phyloP scores from a whole-genome alignment of 2,797 vertebrate species.

The Molossus molossus region DNA sequence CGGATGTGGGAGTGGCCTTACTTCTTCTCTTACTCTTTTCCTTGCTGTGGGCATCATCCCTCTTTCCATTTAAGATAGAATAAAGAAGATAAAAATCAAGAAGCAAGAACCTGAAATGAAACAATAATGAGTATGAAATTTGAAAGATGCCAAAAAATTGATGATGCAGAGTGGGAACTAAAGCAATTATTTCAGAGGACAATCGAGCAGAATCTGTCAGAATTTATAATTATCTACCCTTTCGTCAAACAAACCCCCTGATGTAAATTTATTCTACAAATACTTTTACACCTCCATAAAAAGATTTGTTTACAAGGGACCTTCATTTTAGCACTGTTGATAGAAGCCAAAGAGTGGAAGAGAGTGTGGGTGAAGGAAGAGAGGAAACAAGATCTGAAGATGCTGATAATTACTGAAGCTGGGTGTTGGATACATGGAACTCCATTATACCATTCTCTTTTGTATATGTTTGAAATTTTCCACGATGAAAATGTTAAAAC shows the following conservation, averaged over 20 bases:
- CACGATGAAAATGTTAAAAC: background rate
- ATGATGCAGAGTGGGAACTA: background rate
- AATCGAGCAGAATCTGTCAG: background rate
- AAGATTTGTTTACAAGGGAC: conserved; percentile 22
- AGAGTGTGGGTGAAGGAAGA: background rate
- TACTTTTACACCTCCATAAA: background rate
- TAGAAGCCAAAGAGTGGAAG: background rate
- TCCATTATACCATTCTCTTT: background rate
- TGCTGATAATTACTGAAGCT: conserved; percentile 2
- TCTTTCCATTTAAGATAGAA: background rate
- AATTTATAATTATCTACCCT: background rate
- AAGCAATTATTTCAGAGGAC: background rate
- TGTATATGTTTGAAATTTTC: background rate
- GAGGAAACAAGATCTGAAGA: background rate
- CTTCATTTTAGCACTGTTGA: background rate
- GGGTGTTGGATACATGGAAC: background rate
- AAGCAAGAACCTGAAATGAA: conserved; percentile 18
- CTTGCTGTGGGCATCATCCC: background rate
- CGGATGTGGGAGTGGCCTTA: background rate
- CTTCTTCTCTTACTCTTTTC: background rate
- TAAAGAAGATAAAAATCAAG: conserved; percentile 17
- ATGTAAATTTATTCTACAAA: background rate
- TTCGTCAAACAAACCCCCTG: conserved; percentile 3
- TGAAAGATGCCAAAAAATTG: background rate
- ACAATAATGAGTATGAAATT: background rate